These are phyloP conservation scores for Caenorhabditis becei DNA, from an alignment of 2,888 invertebrate genomes.

Conservation along the genomic window DNA sequence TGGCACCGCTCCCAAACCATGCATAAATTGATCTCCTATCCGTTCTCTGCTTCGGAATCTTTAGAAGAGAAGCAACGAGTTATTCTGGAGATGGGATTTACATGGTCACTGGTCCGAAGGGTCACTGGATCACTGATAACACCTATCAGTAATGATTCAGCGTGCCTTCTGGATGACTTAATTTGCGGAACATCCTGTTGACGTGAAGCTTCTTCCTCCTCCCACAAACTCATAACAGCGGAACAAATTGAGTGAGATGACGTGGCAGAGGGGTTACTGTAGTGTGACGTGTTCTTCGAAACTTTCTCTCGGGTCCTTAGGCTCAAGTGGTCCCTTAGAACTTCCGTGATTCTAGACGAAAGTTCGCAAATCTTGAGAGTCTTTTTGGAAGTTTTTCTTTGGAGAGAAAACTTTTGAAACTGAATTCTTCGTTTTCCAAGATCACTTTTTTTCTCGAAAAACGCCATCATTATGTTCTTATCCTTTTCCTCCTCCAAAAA, in stretches of 20 bases:
- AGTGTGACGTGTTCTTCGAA: not conserved
- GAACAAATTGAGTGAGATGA: conserved; percentile 1
- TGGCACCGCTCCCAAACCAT: conserved; percentile 2
- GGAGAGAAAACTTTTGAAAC: too few species aligned
- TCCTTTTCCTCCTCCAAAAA: not conserved
- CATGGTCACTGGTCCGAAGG: too few species aligned
- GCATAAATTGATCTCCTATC: conserved; percentile 46
- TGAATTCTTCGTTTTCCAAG: conserved; percentile 1
- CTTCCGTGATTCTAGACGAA: not conserved
- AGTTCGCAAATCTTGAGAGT: not conserved
- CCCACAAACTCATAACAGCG: not conserved
- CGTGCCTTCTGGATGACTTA: too few species aligned
- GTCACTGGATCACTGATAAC: too few species aligned
- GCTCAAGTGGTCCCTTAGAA: not conserved
- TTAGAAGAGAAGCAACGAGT: not conserved
- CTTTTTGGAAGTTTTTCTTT: not conserved
- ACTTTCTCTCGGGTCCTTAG: not conserved
- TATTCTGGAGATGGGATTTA: too few species aligned
- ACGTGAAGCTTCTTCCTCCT: not conserved
- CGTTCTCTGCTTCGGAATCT: not conserved
- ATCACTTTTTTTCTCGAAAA: not conserved
- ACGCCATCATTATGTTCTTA: conserved; percentile 8
- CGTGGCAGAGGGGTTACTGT: not conserved
- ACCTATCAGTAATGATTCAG: too few species aligned
- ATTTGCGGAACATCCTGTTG: not conserved